phyloP scores from a whole-genome alignment of 2,888 invertebrate genomes.

The Epiblema foenella region DNA sequence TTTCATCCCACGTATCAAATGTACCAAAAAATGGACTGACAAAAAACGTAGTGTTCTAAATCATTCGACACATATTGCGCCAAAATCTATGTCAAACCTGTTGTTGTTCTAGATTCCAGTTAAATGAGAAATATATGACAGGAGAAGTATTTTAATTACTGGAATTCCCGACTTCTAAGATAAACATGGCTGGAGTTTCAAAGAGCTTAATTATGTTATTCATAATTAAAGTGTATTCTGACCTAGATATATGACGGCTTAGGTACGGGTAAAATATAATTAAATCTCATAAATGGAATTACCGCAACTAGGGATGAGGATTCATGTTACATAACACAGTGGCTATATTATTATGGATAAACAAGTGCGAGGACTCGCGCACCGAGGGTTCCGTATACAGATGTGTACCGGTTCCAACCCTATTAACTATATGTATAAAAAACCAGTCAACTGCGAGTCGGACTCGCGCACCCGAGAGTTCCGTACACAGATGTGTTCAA shows the following conservation, averaged over 20 bases:
- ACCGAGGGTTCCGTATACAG: no score
- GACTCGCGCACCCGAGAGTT: no score
- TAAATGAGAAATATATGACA: background rate
- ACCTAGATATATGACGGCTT: background rate
- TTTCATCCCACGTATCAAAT: background rate
- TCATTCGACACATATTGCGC: background rate
- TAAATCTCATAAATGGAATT: no score
- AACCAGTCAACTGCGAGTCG: no score
- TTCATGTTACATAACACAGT: no score
- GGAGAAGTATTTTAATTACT: background rate
- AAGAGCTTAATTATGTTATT: background rate
- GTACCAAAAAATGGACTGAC: background rate
- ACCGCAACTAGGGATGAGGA: no score
- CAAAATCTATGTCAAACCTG: conserved; percentile 23
- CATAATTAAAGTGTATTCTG: background rate
- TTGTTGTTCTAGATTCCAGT: conserved; percentile 20
- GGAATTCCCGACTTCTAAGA: background rate
- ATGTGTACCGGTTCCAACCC: no score
- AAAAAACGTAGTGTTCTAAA: conserved; percentile 6
- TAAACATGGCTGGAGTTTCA: background rate
- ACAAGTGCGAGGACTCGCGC: no score
- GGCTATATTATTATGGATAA: no score
- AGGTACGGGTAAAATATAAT: no score
- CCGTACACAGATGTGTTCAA: no score
- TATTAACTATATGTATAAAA: no score